Percentiles rank a stretch among this genome's conserved stretches.
phyloP scores from a whole-genome alignment of 2,113 vertebrate species.

The Ariopsis seemanni region DNA sequence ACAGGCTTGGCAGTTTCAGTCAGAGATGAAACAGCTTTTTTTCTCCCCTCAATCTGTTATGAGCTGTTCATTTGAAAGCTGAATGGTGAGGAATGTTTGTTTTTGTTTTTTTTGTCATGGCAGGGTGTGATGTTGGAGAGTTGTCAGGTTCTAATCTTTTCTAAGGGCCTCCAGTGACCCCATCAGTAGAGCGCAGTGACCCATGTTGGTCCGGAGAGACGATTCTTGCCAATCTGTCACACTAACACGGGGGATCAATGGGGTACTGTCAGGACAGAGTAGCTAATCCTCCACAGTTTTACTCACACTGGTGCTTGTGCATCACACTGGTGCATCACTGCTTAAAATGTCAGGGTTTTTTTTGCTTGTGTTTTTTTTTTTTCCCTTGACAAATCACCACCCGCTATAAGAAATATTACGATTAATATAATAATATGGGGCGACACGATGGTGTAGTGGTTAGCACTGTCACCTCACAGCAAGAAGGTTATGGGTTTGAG shows the following conservation, averaged over 20 bases:
- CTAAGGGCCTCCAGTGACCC: slow-evolving; percentile 36
- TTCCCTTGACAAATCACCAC: background rate
- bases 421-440: background rate
- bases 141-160: slow-evolving; percentile 46
- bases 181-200: slow-evolving; percentile 33
- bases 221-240: slow-evolving; percentile 49
- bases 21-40: slow-evolving; percentile 9
- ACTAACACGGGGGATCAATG: slow-evolving; percentile 53
- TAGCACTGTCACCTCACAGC: too few species aligned
- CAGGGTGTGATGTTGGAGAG: slow-evolving; percentile 17
- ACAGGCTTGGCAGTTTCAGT: slow-evolving; percentile 1
- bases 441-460: too few species aligned
- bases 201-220: slow-evolving; percentile 5
- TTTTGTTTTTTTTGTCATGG: slow-evolving; percentile 13
- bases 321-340: background rate
- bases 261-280: slow-evolving; percentile 34
- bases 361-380: background rate
- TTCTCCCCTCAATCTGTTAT: background rate
- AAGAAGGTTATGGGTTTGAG: too few species aligned
- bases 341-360: background rate
- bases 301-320: slow-evolving; percentile 20
- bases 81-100: slow-evolving; percentile 2
- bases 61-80: slow-evolving; percentile 10
- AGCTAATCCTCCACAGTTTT: slow-evolving; percentile 52
- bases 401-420: background rate